Evolutionary conservation across 2,888 invertebrate species (phyloP), one percentile per base, ranked within the genome.

Genomic region (Torymus auratus): DNA sequence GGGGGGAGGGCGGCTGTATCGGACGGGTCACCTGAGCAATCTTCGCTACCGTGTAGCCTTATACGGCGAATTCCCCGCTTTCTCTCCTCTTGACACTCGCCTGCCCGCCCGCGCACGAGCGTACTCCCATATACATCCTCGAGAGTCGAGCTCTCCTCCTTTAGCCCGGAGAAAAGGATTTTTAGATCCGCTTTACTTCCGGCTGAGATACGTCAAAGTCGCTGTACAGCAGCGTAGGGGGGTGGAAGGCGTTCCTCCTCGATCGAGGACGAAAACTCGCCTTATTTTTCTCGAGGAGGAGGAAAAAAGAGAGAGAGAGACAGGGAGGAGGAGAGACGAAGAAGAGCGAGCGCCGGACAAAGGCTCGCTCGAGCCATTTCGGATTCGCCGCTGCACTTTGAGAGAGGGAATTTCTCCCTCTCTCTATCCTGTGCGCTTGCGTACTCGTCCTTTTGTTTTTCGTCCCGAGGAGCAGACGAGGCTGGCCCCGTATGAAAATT

Each of bases 101-200:
- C 41, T 20, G 1, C 55, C 11, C 2, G 1, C 55, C 11, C 2
- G 50, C 28, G 28, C 28, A 4, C 28, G 28, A 28, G 28, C 28
- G 28, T 28, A 28, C 28, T 28, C 14, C 56, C 53, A 53, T 75
- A 69, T 79, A 62, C 64, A 58, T 53, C 52, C 58, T 58, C 12
- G 53, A 28, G 28, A 28, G 28, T 28, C 28, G 28, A 28, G 28
- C 28, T 28, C 28, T 28, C 28, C 60, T 23, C 20, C 23, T 17
- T 15, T 41, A 50, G 10, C 53, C 56, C 60, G 60, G 53, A 67
- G 70, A 73, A 80, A 76, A 77, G 81, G 83, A 83, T 80, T 83
- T 81, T 83, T 69, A 83, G 80, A 80, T 83, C 83, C 81, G 80
- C 64, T 83, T 83, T 83, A 83, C 83, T 83, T 83, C 81, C 81